Base-by-base conservation (phyloP, 2,888 invertebrate genomes). In the Yponomeuta plumbellus region DNA sequence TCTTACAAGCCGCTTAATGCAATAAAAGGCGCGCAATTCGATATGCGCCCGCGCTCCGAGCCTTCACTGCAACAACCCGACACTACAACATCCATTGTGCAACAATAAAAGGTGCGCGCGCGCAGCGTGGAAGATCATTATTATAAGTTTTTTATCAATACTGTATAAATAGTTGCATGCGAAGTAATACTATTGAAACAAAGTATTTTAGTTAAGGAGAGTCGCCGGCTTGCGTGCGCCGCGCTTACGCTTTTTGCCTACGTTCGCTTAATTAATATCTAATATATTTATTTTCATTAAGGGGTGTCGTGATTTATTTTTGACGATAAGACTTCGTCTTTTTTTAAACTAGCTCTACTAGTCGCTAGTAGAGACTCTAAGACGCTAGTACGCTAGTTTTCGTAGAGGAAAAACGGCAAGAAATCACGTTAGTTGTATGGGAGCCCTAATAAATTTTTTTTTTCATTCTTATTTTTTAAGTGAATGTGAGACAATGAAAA, bases 121-220 rank as follows among this genome's bases (percentile, higher is more conserved):
- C 70, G 72, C 74, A 74, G 75, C 80, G 79, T 79, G 76, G 75
- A 76, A 76, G 76, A 79, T 79, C 76, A 80, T 80, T 80, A 80
- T 66, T 65, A 80, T 80, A 80, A 78, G 75, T 76, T 75, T 80
- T 81, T 80, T 81, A 81, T 78, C 75, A 79, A 77, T 77, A 72
- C 71, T 72, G 71, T 73, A 72, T 71, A 68, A 70, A 72, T 69
- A 71, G 71, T 71, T 68, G 68, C 68, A 68, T 68, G 68, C 68
- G 68, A 68, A 65, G 52, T 40, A 21, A 44, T 40, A 64, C 64
- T 67, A 68, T 68, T 66, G 67, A 66, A 68, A 68, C 68, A 68
- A 68, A 66, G 68, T 68, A 68, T 68, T 68, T 65, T 65, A 61
- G 66, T 66, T 66, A 68, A 66, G 66, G 64, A 59, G 66, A 63